Base-by-base conservation (phyloP, 1,140 invertebrate species). In the Hylaeus volcanicus region DNA sequence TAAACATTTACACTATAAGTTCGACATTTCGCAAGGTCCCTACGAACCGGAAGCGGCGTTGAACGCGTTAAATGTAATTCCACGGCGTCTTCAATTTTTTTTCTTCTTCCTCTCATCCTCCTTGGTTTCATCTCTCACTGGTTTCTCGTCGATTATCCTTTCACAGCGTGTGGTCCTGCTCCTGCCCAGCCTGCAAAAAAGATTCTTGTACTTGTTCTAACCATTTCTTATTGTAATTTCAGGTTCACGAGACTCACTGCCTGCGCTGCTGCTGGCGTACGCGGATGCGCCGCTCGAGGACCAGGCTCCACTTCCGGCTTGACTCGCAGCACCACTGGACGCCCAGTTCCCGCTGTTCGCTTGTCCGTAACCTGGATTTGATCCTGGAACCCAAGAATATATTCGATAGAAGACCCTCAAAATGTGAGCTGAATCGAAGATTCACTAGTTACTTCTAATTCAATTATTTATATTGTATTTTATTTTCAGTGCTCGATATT, bases 241-340 rank as follows among this genome's bases (percentile, higher is more conserved):
- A 81, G 51, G 63, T 12, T 3, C 39, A 1, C 1, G 6, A 64
- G 41, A 86, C 65, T 72, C 58, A 86, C 84, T 85, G 68, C 45
- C 56, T 0, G 84, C 60, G 43, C 9, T 86, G 53, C 83, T 82
- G 26, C 74, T 74, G 0, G 84, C 74, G 56, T 64, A 81, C 26
- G 82, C 83, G 26, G 79, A 82, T 2, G 84, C 84, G 14, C 79
- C 66, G 39, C 71, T 85, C 9, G 84, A 81, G 53, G 83, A 14
- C 69, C 83, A 84, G 1, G 77, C 11, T 65, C 79, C 56, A 41
- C 51, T 48, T 69, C 58, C 72, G 6, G 26, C 77, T 48, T 72
- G 69, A 48, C 78, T 80, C 11, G 43, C 77, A 0, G 69, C 51
- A 4, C 55, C 79, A 14, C 56, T 65, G 1, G 82, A 73, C n/a